Evolutionary conservation across 2,797 vertebrate species (phyloP), one percentile per base, ranked within the genome.

Genomic region (Nothura maculosa): DNA sequence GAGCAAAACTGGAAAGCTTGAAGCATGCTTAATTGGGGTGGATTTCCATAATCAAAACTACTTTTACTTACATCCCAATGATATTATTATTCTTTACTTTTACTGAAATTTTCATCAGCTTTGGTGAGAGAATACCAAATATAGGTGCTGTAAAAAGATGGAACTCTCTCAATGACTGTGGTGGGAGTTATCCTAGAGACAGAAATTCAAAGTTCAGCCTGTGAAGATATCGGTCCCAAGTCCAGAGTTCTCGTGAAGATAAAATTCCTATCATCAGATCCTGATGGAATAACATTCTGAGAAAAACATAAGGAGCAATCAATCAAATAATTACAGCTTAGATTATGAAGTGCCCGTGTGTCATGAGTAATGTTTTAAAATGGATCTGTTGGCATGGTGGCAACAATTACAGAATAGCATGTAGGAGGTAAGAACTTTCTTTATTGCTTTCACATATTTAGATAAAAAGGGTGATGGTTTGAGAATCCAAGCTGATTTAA

Each of bases 361-460:
- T 89, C 84, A 82, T 74, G 78, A 54, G 19, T 95, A 82, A 82
- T 74, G 58, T 30, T 77, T 68, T 67, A 43, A 92, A 95, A 93
- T 84, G 32, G 72, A 54, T 80, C 66, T 89, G 32, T 68, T 94
- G 93, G 81, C 89, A 48, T 61, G 42, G 52, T 54, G 52, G 81
- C 57, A 90, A 74, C 67, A 55, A 40, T 73, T 84, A 67, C 67
- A 61, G 47, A 85, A 18, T 12, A 70, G n/a, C 0, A 14, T 9
- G 77, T 74, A 74, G 84, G 93, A 85, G 67, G 69, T 21, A 92
- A 86, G 88, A 69, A 93, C 17, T 27, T 84, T 60, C 60, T 79
- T 77, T 89, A 85, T 61, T 88, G 24, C 64, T 85, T 90, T 87
- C 32, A 61, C 13, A 43, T 88, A n/a, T 90, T 61, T 48, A 80